Base-by-base conservation (phyloP, 2,113 vertebrate genomes). In the Mesitornis unicolor region DNA sequence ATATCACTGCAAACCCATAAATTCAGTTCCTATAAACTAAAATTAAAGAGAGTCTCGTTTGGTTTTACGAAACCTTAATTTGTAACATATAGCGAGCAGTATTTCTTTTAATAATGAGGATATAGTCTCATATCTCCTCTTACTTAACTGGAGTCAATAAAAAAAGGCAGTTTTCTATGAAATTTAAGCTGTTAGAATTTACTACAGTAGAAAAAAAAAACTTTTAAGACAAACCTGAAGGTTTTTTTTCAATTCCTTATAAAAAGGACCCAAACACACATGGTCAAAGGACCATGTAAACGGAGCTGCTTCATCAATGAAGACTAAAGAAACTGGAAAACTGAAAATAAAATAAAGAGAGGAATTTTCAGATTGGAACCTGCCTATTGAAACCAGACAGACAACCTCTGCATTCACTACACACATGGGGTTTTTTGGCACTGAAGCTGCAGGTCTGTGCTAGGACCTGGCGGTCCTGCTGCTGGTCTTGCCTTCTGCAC, bases 251-350 rank as follows among this genome's bases (percentile, higher is more conserved):
- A 21, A 31, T 26, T 54, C 13, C 38, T 5, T 33, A 40, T 5
- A 6, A n/a, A 24, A 33, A 68, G 40, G 16, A 35, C 1, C 25
- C 4, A 69, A 43, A 14, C 2, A 17, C n/a, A 18, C 13, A 1
- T 0, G 4, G 25, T 21, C 29, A 21, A 13, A 6, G 24, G 33
- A 13, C 33, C 25, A 33, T 0, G 2, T 17, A 7, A 65, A 65
- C 26, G 40, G 57, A 70, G 31, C 16, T 53, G 31, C 36, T 75
- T 67, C 42, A 43, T 24, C 42, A 12, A 18, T 3, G 2, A 11
- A 35, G 7, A 18, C 14, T 43, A 26, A 29, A 28, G 47, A 40
- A 60, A 9, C 2, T 3, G 5, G 22, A 22, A 86, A 74, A 81
- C 2, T 0, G 7, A 36, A 57, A 16, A 53, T 22, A 76, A 79